Base-by-base conservation (phyloP, 2,797 vertebrate genomes). In the Manis javanica region DNA sequence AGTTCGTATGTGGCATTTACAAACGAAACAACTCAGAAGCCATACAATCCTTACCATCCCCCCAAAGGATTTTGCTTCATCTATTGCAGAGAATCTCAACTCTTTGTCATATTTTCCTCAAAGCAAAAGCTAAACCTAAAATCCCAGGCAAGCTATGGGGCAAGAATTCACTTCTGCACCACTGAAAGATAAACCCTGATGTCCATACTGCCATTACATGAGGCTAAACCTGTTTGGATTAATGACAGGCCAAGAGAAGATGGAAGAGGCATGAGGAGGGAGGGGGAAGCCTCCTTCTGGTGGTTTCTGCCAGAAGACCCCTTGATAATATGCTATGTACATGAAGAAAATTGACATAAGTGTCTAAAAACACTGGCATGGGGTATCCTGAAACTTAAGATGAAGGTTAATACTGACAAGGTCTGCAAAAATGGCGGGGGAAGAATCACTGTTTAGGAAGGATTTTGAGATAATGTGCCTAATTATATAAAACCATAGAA, bases 251-350 rank as follows among this genome's bases (percentile, higher is more conserved):
- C 78, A 29, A 61, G 79, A 37, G 29, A 37, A 3, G 37, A 81
- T 37, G 14, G 21, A 16, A 61, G 15, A 42, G 15, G 39, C 16
- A 64, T 19, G 37, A 31, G 61, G 59, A 31, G 6, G 26, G n/a
- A 7, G 12, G 1, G 24, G 13, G 55, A 31, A 11, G 3, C 2
- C 2, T 1, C 59, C 19, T 3, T 53, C 7, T 42, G n/a, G 51
- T 29, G 23, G 37, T 84, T 37, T 74, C 39, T 49, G 19, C 29
- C 64, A 15, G 69, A 39, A 63, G 61, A 61, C 37, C 26, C 61
- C 81, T 77, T 63, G 68, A 18, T 7, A n/a, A 16, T 42, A 42
- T 15, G 19, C 7, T 31, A n/a, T 13, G 23, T 3, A 7, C 64
- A 12, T 13, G 51, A 84, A 49, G 24, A 77, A 19, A 69, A 46